Percentiles rank a stretch among this genome's conserved stretches.
Evolutionary conservation across 2,888 invertebrate species (phyloP).

Genomic region (Spisula solida): DNA sequence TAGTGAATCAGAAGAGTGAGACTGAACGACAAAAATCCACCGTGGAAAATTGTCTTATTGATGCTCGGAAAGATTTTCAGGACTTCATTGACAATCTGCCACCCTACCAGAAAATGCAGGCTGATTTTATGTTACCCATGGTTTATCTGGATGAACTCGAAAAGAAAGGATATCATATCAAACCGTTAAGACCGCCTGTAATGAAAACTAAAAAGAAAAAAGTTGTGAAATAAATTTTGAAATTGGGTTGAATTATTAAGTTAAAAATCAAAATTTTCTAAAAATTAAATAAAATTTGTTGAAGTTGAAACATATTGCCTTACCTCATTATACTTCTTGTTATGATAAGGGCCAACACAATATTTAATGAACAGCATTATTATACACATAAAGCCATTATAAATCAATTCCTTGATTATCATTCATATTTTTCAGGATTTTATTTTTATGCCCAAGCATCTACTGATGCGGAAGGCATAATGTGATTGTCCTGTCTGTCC

Average conservation of each 20-base stretch:
- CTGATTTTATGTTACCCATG: slow-evolving; percentile 79
- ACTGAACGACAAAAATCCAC: slow-evolving; percentile 70
- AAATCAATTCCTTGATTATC: too few species aligned
- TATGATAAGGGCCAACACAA: too few species aligned
- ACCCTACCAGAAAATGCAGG: slow-evolving; percentile 75
- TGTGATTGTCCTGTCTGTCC: too few species aligned
- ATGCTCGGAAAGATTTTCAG: slow-evolving; percentile 78
- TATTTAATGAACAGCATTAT: too few species aligned
- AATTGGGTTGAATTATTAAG: background rate
- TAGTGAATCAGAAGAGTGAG: slow-evolving; percentile 66
- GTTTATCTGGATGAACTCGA: slow-evolving; percentile 80
- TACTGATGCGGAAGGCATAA: too few species aligned
- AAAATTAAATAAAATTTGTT: too few species aligned
- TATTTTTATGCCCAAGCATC: too few species aligned
- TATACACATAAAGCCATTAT: too few species aligned
- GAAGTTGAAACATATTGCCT: too few species aligned
- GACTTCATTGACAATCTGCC: slow-evolving; percentile 80
- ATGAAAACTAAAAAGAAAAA: slow-evolving; percentile 54
- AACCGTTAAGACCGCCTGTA: slow-evolving; percentile 53
- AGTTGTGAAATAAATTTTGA: slow-evolving; percentile 13
- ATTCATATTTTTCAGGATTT: too few species aligned
- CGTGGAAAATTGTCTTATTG: slow-evolving; percentile 75
- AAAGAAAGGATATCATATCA: slow-evolving; percentile 64
- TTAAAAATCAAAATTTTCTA: background rate
- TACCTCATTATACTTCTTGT: too few species aligned